Percentiles rank a stretch among this genome's conserved stretches.
Conservation (phyloP, 2,888 invertebrate species). For the Drosophila nigricruria region DNA sequence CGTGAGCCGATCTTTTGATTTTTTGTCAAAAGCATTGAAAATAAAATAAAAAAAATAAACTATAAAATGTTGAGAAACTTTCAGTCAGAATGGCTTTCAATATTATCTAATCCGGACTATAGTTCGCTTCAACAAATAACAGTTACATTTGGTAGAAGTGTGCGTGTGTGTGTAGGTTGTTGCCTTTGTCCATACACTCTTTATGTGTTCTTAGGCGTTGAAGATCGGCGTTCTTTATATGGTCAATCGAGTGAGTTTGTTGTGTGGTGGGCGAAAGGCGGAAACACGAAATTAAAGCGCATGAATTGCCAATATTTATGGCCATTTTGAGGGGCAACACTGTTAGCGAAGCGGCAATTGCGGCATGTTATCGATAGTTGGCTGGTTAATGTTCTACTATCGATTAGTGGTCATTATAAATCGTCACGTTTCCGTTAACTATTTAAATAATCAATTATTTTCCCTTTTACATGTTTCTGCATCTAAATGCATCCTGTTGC, state of each 20-base stretch:
- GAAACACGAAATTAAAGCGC: slow-evolving; percentile 42
- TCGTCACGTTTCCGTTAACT: slow-evolving; percentile 50
- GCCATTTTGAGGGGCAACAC: slow-evolving; percentile 16
- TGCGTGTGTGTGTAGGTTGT: slow-evolving; percentile 19
- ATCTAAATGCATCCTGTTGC: slow-evolving; percentile 53
- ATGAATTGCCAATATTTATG: slow-evolving; percentile 22
- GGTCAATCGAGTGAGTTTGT: slow-evolving; percentile 36
- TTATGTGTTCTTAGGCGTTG: slow-evolving; percentile 36
- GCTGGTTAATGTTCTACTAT: not conserved
- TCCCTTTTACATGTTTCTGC: slow-evolving; percentile 51
- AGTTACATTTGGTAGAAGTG: not conserved
- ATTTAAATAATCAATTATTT: slow-evolving; percentile 30
- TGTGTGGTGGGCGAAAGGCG: slow-evolving; percentile 46
- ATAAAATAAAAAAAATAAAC: slow-evolving; percentile 6
- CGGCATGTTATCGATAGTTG: slow-evolving; percentile 5
- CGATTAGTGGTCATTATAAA: not conserved
- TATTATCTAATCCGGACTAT: slow-evolving; percentile 5
- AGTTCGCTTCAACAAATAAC: not conserved
- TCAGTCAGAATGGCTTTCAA: slow-evolving; percentile 10
- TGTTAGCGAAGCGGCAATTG: not conserved
- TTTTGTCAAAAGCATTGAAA: slow-evolving; percentile 26
- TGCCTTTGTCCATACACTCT: slow-evolving; percentile 18
- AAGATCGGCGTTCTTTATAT: slow-evolving; percentile 29
- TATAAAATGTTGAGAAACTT: slow-evolving; percentile 11
- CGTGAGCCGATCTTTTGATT: slow-evolving; percentile 53